Evolutionary conservation across 2,113 vertebrate genomes (phyloP).

Genomic region (Amia ocellicauda): DNA sequence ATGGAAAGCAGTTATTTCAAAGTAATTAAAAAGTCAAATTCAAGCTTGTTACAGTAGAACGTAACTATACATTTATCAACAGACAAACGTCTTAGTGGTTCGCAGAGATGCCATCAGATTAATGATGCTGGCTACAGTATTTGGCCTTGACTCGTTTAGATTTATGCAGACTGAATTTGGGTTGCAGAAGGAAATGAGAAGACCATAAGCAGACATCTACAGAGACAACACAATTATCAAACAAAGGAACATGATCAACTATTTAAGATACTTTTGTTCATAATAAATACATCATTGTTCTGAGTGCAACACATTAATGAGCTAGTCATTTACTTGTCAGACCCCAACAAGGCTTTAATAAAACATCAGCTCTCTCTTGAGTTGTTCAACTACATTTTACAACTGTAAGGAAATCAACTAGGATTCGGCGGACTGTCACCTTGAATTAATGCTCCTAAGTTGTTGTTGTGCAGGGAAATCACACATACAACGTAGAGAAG

Average conservation of each 20-base stretch:
- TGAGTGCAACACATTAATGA: neutral
- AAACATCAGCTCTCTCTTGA: neutral
- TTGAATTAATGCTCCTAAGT: neutral
- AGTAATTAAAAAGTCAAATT: slow-evolving; percentile 10
- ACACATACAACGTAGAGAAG: neutral
- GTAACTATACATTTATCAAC: slow-evolving; percentile 7
- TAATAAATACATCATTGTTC: neutral
- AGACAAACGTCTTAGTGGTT: neutral
- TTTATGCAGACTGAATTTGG: neutral
- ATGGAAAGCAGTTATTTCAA: too few relatives aligned
- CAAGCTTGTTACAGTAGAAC: neutral
- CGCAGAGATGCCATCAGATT: neutral
- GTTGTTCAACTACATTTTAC: slow-evolving; percentile 5
- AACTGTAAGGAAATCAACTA: slow-evolving; percentile 5
- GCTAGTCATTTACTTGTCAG: neutral
- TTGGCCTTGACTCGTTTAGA: neutral
- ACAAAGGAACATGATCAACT: too few relatives aligned
- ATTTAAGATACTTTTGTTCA: too few relatives aligned
- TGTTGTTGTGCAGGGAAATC: neutral
- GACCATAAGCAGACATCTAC: neutral
- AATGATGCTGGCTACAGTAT: neutral
- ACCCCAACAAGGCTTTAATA: slow-evolving; percentile 2
- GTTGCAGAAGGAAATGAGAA: neutral
- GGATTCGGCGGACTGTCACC: neutral
- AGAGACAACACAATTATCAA: neutral